Evolutionary conservation across 2,797 vertebrate genomes (phyloP).

Genomic region (Pseudotriccus pelzelni): DNA sequence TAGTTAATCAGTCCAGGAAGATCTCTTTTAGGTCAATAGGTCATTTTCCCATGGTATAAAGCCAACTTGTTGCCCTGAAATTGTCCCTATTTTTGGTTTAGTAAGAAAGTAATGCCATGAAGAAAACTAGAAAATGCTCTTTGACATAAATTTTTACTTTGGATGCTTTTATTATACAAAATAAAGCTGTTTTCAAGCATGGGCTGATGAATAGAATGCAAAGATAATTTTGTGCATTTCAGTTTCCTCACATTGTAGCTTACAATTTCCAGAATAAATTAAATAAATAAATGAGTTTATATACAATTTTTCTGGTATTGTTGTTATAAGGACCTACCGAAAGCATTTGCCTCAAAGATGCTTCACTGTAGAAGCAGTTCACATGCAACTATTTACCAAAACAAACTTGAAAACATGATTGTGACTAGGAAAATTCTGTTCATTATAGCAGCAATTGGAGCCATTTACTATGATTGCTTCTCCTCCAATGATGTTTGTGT

Average conservation of each 20-base stretch:
- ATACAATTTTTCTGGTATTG: background rate
- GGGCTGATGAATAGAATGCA: background rate
- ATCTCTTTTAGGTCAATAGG: background rate
- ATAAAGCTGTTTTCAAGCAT: background rate
- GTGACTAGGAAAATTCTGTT: background rate
- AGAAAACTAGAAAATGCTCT: background rate
- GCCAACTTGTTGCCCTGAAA: background rate
- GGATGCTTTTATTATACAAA: background rate
- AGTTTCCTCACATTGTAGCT: background rate
- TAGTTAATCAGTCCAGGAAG: background rate
- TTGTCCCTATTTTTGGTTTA: background rate
- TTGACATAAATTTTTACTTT: background rate
- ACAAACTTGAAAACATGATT: background rate
- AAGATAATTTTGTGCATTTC: background rate
- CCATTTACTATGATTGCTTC: slow-evolving; percentile 23
- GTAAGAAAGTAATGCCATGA: background rate
- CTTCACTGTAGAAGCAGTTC: background rate
- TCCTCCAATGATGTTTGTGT: background rate
- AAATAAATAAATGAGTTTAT: background rate
- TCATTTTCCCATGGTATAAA: background rate
- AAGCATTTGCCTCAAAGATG: background rate
- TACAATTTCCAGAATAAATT: background rate
- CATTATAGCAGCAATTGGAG: background rate
- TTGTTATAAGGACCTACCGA: background rate
- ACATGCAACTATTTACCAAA: background rate